Evolutionary conservation across 2,113 vertebrate species (phyloP), one percentile per base, ranked within the genome.

Genomic region (Laterallus jamaicensis): DNA sequence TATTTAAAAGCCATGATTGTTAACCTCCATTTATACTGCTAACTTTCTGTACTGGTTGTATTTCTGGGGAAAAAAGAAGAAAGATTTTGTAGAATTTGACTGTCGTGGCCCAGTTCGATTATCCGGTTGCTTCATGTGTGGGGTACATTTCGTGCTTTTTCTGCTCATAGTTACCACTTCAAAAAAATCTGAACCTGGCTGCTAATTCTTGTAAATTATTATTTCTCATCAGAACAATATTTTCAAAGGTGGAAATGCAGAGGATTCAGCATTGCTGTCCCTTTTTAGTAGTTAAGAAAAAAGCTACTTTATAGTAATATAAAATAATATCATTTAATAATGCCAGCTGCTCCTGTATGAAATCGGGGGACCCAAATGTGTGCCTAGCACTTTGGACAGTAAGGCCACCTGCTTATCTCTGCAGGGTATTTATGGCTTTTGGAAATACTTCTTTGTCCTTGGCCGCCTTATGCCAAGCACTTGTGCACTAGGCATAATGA

Each of bases 401-500:
- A 70, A 80, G 87, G 63, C 70, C 52, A 70, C 26, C 49, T 77
- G n/a, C 52, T 93, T 94, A 60, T 90, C 67, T 93, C 71, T 94
- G 55, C 12, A 2, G 70, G 50, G 19, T 56, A 62, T 94, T 94
- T 90, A 69, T 74, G 52, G 11, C 59, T 88, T 92, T 82, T 55
- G n/a, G 20, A 92, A 91, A 82, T 87, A 91, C 73, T 91, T 87
- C 47, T 87, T 69, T 86, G 80, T n/a, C 79, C 87, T 93, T 90
- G 56, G 59, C 29, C 25, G 47, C 52, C 17, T 81, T 78, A 31
- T 93, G 79, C 73, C 64, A 14, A 54, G 39, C 42, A 64, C 24
- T 88, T 63, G 18, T 81, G 58, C 54, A 13, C 17, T 42, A 66
- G 67, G 24, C 29, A 31, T 49, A 21, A 39, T 70, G 7, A 86